Evolutionary conservation across 2,888 invertebrate species (phyloP).

Genomic region (Oxystoma pomonae): DNA sequence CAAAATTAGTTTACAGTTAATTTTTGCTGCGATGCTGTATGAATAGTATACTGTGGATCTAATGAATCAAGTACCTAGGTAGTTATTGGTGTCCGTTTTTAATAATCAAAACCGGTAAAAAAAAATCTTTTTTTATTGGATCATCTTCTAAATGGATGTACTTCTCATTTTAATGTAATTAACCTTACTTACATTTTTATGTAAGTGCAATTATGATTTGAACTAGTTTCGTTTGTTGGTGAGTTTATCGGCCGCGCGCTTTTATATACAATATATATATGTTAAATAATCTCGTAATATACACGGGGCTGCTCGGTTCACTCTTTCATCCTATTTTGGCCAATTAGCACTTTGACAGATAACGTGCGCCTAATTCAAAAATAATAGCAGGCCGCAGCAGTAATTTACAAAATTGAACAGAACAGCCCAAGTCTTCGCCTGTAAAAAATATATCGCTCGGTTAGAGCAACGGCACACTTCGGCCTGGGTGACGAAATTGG

Average conservation of each 20-base stretch:
- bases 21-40: too few relatives aligned
- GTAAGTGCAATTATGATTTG: slow-evolving; percentile 29
- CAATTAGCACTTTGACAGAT: slow-evolving; percentile 21
- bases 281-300: background rate
- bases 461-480: slow-evolving; percentile 30
- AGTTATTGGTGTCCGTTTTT: too few relatives aligned
- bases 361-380: slow-evolving; percentile 10
- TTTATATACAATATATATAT: too few relatives aligned
- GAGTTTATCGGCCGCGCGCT: slow-evolving; percentile 25
- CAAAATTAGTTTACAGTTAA: too few relatives aligned
- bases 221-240: slow-evolving; percentile 25
- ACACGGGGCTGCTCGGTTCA: background rate
- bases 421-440: background rate
- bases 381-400: too few relatives aligned
- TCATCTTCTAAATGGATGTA: too few relatives aligned
- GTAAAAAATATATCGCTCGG: slow-evolving; percentile 24
- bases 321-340: slow-evolving; percentile 8
- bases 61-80: too few relatives aligned
- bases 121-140: too few relatives aligned
- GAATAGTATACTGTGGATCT: too few relatives aligned
- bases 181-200: slow-evolving; percentile 30
- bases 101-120: too few relatives aligned
- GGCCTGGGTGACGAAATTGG: slow-evolving; percentile 34
- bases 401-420: slow-evolving; percentile 6
- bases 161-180: slow-evolving; percentile 25